A percentile compares a stretch with the other conserved stretches of the same genome.
phyloP scores from a whole-genome alignment of 2,113 vertebrate genomes.

The Pteropus alecto region DNA sequence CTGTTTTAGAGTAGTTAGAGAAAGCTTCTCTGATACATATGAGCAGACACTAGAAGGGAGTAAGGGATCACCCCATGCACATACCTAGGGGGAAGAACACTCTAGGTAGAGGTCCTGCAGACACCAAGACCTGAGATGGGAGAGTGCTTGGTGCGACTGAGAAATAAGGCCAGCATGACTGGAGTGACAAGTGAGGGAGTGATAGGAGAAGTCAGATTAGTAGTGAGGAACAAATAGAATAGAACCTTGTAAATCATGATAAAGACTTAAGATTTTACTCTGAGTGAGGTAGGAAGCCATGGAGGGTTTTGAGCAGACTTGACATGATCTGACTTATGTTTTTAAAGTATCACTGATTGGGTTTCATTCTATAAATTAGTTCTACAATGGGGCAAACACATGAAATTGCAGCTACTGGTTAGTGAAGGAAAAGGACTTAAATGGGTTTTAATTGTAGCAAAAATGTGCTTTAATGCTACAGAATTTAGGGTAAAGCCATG shows the following conservation, averaged over 20 bases:
- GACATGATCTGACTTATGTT: not conserved
- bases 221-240: not conserved
- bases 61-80: not conserved
- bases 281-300: not conserved
- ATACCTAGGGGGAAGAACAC: not conserved
- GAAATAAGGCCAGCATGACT: not conserved
- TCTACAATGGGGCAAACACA: not conserved
- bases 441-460: not conserved
- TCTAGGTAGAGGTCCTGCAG: not conserved
- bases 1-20: not conserved
- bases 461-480: constrained; percentile 17
- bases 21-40: not conserved
- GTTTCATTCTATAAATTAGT: not conserved
- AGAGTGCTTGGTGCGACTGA: not conserved
- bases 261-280: not conserved
- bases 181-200: not conserved
- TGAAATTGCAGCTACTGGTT: not conserved
- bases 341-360: not conserved
- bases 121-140: not conserved
- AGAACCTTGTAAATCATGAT: not conserved
- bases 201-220: not conserved
- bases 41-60: not conserved
- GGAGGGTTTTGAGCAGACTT: not conserved
- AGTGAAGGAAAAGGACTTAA: not conserved
- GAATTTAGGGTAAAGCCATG: not conserved